These are phyloP conservation scores for Drosophila ficusphila DNA, from an alignment of 1,140 invertebrate genomes.

Conservation along the genomic window DNA sequence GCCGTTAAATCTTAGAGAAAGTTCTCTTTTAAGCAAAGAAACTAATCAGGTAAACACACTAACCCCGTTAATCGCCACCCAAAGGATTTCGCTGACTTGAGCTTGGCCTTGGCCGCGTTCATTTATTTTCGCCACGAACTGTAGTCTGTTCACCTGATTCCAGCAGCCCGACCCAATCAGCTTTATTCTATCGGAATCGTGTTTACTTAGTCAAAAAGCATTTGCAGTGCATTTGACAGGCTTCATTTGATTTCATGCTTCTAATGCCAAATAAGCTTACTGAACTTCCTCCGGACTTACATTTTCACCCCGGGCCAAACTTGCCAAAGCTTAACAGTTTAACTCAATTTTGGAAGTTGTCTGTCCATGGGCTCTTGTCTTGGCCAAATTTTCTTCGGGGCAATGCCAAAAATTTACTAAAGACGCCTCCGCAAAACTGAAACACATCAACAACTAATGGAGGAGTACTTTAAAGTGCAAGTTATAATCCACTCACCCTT, in stretches of 20 bases:
- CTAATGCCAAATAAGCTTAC: constrained; percentile 69
- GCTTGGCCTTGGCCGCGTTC: constrained; percentile 17
- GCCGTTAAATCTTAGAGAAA: not conserved
- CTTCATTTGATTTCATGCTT: constrained; percentile 77
- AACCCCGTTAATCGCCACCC: constrained; percentile 9
- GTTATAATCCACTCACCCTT: not conserved
- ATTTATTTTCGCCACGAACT: constrained; percentile 10
- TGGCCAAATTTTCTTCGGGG: constrained; percentile 46
- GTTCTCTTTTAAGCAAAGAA: not conserved
- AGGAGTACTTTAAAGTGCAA: constrained; percentile 37
- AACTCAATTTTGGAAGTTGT: constrained; percentile 68
- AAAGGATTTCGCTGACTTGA: not conserved
- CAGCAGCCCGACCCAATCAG: constrained; percentile 35
- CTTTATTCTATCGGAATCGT: constrained; percentile 57
- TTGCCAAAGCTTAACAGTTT: constrained; percentile 66
- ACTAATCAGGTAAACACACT: constrained; percentile 20
- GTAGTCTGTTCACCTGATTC: constrained; percentile 7
- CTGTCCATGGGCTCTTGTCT: constrained; percentile 39
- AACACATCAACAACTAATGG: constrained; percentile 38
- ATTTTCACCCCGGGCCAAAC: constrained; percentile 21
- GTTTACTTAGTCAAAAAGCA: constrained; percentile 67
- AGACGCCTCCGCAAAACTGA: constrained; percentile 48
- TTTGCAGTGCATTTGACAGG: constrained; percentile 74
- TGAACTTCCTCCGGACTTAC: constrained; percentile 36
- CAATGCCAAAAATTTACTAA: constrained; percentile 39